Base-by-base conservation (phyloP, 2,888 invertebrate genomes). In the Netelia melanura region DNA sequence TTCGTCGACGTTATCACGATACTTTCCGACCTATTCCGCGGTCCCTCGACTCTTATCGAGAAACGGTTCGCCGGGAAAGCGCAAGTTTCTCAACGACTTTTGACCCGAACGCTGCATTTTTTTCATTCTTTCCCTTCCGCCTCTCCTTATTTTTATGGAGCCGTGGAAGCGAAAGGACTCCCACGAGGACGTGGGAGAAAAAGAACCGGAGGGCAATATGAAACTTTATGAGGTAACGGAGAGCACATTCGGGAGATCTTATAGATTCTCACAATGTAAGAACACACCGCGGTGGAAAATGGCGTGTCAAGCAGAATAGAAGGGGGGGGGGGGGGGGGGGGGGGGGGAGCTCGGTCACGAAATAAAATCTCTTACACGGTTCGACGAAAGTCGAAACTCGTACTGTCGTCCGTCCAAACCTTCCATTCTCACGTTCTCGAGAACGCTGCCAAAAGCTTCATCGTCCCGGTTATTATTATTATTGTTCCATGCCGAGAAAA, bases 181-280 rank as follows among this genome's bases (percentile, higher is more conserved):
- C 74, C 38, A 0, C 48, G 48, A 25, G 64, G 52, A 74, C 25
- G n/a, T 48, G 30, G 25, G 14, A 17, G 30, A 14, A 2, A 38
- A 72, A 44, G 61, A 70, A 44, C 48, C 65, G 76, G n/a, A 61
- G 80, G 68, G 68, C 68, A 56, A 67, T 64, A 81, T 84, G 77
- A 77, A 84, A 84, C 68, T 84, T 84, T 81, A 84, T 75, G 84
- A 78, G 81, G 81, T 84, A 81, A 78, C 81, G 78, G 10, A 44
- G 21, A 23, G 64, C 68, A 10, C 74, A 71, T 81, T 81, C 70
- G 17, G 14, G 77, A 10, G 77, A 61, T 74, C 65, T 62, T 75
- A 65, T 70, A 44, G 74, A 85, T 76, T 81, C 52, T 71, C 58
- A 58, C 17, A 77, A 77, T 71, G 56, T 43, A n/a, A 25, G 5